Conservation (phyloP, 2,113 vertebrate species). For the Seriola rivoliana region DNA sequence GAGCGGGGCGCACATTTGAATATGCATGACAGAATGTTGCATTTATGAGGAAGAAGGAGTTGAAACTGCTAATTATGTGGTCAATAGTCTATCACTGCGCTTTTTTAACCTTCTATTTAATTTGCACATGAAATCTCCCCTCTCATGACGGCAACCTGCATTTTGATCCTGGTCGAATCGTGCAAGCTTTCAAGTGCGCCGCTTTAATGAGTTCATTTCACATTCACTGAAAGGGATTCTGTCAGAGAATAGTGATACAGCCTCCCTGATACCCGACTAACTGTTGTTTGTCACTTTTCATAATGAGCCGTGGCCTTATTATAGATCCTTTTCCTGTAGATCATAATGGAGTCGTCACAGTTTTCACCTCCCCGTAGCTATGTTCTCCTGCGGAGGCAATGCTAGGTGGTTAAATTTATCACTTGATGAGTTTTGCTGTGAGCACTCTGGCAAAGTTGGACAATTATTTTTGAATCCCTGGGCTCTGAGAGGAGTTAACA, state of each 20-base stretch:
- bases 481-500: conserved; percentile 37
- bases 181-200: conserved; percentile 77
- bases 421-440: conserved; percentile 70
- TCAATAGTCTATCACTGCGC: conserved; percentile 66
- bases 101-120: conserved; percentile 56
- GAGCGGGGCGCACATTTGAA: conserved; percentile 70
- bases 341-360: conserved; percentile 61
- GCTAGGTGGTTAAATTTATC: conserved; percentile 47
- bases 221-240: conserved; percentile 63
- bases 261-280: conserved; percentile 46
- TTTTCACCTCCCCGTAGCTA: conserved; percentile 50
- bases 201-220: conserved; percentile 80
- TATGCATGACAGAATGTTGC: conserved; percentile 80
- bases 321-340: conserved; percentile 25
- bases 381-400: conserved; percentile 46
- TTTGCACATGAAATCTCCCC: conserved; percentile 65
- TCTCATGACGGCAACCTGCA: conserved; percentile 72
- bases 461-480: conserved; percentile 77
- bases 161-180: conserved; percentile 70
- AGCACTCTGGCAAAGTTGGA: conserved; percentile 69
- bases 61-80: conserved; percentile 76
- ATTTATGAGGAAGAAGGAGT: conserved; percentile 55
- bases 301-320: conserved; percentile 73
- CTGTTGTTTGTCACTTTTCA: conserved; percentile 64
- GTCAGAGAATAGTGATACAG: conserved; percentile 53